Evolutionary conservation across 2,888 invertebrate species (phyloP).

Genomic region (Harpagoxenus sublaevis): DNA sequence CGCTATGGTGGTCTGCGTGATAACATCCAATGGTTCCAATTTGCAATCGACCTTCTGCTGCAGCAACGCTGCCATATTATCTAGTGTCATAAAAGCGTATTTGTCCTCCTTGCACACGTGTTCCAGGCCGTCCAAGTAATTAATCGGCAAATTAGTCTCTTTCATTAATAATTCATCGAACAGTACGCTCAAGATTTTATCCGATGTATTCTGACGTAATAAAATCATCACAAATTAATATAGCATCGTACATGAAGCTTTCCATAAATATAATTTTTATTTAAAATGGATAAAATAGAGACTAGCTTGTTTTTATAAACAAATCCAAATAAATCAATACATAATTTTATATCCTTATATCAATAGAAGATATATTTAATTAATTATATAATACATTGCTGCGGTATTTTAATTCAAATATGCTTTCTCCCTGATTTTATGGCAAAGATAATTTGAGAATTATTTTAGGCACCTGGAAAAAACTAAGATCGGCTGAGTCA

Average conservation of each 20-base stretch:
- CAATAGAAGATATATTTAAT: not conserved
- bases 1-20: conserved; percentile 82
- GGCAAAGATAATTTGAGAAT: not conserved
- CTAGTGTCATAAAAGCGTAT: conserved; percentile 84
- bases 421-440: not conserved
- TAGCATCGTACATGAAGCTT: not conserved
- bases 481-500: conserved; percentile 81
- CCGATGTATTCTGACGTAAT: conserved; percentile 79
- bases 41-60: conserved; percentile 79
- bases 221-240: not conserved
- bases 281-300: not conserved
- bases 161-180: conserved; percentile 77
- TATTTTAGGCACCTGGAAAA: conserved; percentile 79
- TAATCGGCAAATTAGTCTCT: conserved; percentile 76
- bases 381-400: not conserved
- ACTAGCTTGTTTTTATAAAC: not conserved
- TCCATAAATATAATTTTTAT: conserved; percentile 1
- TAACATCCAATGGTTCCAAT: conserved; percentile 81
- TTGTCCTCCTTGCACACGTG: conserved; percentile 79
- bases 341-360: not conserved
- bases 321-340: not conserved
- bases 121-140: conserved; percentile 81
- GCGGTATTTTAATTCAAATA: not conserved
- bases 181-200: conserved; percentile 76
- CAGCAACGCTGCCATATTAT: conserved; percentile 80